phyloP scores from a whole-genome alignment of 2,797 vertebrate genomes.

The Smutsia gigantea region DNA sequence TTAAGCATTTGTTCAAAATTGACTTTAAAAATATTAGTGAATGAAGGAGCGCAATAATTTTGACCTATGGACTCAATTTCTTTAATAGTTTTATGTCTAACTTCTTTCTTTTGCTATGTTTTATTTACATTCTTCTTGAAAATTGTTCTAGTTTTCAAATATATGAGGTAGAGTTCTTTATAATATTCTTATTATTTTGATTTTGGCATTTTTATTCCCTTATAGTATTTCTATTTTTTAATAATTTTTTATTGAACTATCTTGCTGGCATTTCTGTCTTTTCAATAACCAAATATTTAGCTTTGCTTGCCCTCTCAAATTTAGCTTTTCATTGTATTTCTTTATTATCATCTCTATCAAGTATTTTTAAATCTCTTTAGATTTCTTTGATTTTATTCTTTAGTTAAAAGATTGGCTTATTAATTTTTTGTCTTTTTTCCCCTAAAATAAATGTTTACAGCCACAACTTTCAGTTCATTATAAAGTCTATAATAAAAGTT shows the following conservation, averaged over 20 bases:
- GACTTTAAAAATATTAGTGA: neutral
- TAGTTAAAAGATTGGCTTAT: neutral
- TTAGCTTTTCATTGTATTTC: neutral
- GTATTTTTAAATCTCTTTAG: neutral
- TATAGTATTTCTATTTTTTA: neutral
- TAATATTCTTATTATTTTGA: neutral
- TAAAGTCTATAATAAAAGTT: neutral
- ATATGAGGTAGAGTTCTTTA: neutral
- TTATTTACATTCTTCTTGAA: neutral
- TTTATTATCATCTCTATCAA: neutral
- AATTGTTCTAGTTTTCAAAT: neutral
- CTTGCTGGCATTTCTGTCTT: neutral
- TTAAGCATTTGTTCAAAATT: neutral
- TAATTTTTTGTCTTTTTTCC: neutral
- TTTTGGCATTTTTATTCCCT: neutral
- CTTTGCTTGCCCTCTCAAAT: neutral
- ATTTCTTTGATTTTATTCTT: neutral
- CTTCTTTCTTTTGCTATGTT: neutral
- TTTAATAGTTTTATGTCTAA: neutral
- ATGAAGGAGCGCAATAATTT: neutral
- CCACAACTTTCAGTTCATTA: neutral
- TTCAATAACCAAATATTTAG: neutral
- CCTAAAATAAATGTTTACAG: neutral
- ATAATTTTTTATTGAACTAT: neutral
- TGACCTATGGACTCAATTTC: neutral